Evolutionary conservation across 2,113 vertebrate species (phyloP).

Genomic region (Nibea albiflora): DNA sequence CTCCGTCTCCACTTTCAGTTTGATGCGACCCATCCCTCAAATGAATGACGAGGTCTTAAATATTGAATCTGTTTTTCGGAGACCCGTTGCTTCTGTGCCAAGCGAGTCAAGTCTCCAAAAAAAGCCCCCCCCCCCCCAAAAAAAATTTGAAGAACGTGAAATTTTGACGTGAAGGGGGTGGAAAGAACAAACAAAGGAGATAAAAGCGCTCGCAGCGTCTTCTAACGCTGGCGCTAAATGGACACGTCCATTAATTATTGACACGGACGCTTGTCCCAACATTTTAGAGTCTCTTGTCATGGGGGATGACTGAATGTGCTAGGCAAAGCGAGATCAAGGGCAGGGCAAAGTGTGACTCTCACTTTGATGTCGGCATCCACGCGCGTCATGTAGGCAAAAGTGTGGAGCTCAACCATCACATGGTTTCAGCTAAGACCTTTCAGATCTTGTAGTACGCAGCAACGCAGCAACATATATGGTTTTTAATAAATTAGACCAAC

Average conservation of each 20-base stretch:
- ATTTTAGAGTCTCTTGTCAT: conserved; percentile 64
- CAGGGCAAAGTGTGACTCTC: conserved; percentile 41
- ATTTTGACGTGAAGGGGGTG: conserved; percentile 8
- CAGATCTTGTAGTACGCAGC: not conserved
- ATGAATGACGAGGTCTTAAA: conserved; percentile 35
- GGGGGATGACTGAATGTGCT: conserved; percentile 59
- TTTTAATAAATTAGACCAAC: not conserved
- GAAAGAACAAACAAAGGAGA: conserved; percentile 50
- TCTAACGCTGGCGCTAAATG: conserved; percentile 54
- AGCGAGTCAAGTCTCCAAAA: conserved; percentile 9
- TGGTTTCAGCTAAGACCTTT: conserved; percentile 9
- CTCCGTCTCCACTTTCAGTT: conserved; percentile 7
- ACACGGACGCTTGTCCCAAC: conserved; percentile 41
- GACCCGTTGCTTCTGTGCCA: conserved; percentile 12
- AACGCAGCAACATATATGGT: not conserved
- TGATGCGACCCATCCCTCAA: conserved; percentile 32
- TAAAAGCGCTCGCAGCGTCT: conserved; percentile 48
- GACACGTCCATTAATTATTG: conserved; percentile 71
- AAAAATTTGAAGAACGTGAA: conserved; percentile 24
- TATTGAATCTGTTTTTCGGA: conserved; percentile 46
- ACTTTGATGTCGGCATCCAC: conserved; percentile 51
- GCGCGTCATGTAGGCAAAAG: conserved; percentile 12
- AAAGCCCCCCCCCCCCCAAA: not conserved
- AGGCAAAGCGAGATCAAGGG: conserved; percentile 61
- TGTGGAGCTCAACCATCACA: conserved; percentile 8